Percentiles rank a stretch among this genome's conserved stretches.
phyloP scores from a whole-genome alignment of 2,113 vertebrate genomes.

The Carassius auratus region DNA sequence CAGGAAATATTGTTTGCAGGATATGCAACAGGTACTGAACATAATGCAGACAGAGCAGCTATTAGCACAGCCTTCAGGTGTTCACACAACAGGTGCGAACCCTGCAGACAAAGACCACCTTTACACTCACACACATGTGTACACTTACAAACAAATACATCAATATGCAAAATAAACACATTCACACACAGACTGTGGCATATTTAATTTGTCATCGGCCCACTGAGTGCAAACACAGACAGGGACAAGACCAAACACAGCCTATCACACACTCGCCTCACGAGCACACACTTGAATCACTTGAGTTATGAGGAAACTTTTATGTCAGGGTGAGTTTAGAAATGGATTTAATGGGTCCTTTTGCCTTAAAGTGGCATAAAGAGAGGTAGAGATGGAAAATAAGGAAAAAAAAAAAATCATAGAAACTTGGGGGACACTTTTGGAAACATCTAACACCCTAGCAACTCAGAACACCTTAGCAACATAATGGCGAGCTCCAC shows the following conservation, averaged over 20 bases:
- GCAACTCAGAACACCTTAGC: neutral
- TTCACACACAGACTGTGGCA: no score
- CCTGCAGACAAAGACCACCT: neutral
- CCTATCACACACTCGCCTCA: neutral
- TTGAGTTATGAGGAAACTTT: constrained; percentile 33
- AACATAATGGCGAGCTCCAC: neutral
- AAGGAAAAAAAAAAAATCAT: neutral
- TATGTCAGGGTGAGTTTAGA: constrained; percentile 28
- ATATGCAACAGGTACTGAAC: constrained; percentile 19
- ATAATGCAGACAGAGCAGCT: neutral
- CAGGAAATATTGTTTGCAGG: neutral
- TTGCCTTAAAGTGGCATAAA: constrained; percentile 7
- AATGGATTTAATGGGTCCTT: neutral
- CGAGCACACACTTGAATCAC: constrained; percentile 4
- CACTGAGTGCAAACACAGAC: neutral
- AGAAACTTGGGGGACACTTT: neutral
- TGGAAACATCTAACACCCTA: neutral
- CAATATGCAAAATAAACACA: neutral
- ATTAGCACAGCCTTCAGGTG: neutral
- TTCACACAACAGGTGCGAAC: constrained; percentile 19
- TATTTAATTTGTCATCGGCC: no score
- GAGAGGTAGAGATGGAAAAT: constrained; percentile 16
- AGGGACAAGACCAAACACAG: constrained; percentile 30
- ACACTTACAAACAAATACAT: constrained; percentile 18
- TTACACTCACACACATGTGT: neutral